Evolutionary conservation across 2,888 invertebrate genomes (phyloP).

Genomic region (Lithophane ornitopus): DNA sequence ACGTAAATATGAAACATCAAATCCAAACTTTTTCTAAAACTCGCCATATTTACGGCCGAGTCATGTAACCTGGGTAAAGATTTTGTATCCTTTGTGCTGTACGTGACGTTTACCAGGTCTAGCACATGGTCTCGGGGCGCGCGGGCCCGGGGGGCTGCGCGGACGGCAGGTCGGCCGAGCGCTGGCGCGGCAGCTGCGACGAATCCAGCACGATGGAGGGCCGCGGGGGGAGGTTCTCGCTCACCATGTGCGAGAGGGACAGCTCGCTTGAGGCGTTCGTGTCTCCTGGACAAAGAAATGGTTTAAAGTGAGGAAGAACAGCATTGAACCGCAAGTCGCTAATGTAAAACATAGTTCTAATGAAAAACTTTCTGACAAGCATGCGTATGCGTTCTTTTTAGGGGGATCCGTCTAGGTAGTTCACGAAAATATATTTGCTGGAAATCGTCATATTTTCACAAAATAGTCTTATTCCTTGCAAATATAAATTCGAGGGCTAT

Average conservation of each 20-base stretch:
- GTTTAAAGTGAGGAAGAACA: not conserved
- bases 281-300: conserved; percentile 76
- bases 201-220: conserved; percentile 89
- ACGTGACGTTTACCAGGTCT: not conserved
- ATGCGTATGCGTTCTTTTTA: too few species aligned
- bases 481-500: too few species aligned
- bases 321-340: not conserved
- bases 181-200: conserved; percentile 87
- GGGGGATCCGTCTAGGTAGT: too few species aligned
- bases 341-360: too few species aligned
- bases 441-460: too few species aligned
- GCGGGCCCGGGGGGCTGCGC: conserved; percentile 80
- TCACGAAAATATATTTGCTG: too few species aligned
- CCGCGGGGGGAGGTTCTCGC: conserved; percentile 87
- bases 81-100: not conserved
- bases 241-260: conserved; percentile 89
- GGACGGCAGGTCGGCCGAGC: conserved; percentile 83
- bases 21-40: not conserved
- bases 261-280: conserved; percentile 89
- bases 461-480: too few species aligned
- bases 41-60: not conserved
- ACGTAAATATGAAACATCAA: not conserved
- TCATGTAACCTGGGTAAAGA: too few species aligned
- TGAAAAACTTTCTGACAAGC: too few species aligned
- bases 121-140: conserved; percentile 88